Conservation (phyloP, 1,140 invertebrate species). For the Panagrolaimus sp. region DNA sequence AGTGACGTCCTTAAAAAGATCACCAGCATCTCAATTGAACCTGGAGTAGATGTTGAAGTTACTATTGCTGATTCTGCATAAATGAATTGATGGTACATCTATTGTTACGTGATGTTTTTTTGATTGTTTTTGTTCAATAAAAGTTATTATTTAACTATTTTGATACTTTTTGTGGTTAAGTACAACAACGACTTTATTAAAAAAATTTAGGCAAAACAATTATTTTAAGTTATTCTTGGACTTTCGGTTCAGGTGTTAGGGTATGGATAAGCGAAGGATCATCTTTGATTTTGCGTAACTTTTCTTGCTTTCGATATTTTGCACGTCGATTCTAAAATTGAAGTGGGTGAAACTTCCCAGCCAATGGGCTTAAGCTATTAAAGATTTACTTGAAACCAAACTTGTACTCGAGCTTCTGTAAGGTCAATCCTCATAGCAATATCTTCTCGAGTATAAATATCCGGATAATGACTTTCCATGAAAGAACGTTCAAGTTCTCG, state of each 20-base stretch:
- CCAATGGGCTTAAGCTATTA: too few species aligned
- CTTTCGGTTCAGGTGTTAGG: too few species aligned
- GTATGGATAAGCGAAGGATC: background rate
- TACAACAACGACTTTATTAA: too few species aligned
- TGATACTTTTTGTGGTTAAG: conserved; percentile 27
- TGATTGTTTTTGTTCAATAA: too few species aligned
- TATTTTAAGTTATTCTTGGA: background rate
- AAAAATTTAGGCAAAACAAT: conserved; percentile 67
- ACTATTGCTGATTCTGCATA: conserved; percentile 79
- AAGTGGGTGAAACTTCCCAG: too few species aligned
- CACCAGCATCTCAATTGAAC: conserved; percentile 96
- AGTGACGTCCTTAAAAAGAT: conserved; percentile 95
- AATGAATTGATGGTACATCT: background rate
- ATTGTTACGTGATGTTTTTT: too few species aligned
- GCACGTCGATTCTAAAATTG: conserved; percentile 35
- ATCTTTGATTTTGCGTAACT: conserved; percentile 44
- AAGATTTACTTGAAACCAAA: conserved; percentile 68
- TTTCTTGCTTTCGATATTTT: conserved; percentile 52
- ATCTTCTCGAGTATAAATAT: conserved; percentile 97
- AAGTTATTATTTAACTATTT: too few species aligned
- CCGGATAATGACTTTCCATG: conserved; percentile 91
- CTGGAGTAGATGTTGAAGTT: conserved; percentile 97
- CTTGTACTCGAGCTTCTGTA: conserved; percentile 94
- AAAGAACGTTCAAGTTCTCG: conserved; percentile 90
- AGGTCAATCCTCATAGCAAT: conserved; percentile 96